Base-by-base conservation (phyloP, 2,888 invertebrate genomes). In the Corbicula japonica region DNA sequence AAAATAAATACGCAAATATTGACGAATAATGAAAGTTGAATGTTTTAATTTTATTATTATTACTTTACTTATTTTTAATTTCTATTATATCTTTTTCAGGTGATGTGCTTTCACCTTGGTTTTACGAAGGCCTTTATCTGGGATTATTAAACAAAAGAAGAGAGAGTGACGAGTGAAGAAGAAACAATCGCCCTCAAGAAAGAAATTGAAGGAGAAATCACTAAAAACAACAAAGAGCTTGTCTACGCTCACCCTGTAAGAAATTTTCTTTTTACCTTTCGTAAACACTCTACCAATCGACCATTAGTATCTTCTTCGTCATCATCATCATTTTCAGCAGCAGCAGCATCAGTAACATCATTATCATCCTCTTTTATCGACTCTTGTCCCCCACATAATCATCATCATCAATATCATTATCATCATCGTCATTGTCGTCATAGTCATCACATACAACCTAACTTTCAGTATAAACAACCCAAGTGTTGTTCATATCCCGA, bases 221-320 rank as follows among this genome's bases (percentile, higher is more conserved):
- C 18, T 18, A 46, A 46, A 18, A 46, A 46, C 46, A 21, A 21
- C 5, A 46, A 18, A 18, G 10, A 46, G 18, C 18, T 46, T 10
- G 46, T 46, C 5, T 46, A 46, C 46, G 5, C 46, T n/a, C 18
- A 10, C 18, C 87, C 90, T 84, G 91, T 74, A 54, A n/a, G 35
- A 26, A 32, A 10, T n/a, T 4, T 46, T 12, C 8, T 38, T 38
- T 38, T 38, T 12, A 12, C 8, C 41, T 12, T 38, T 38, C 41
- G n/a, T n/a, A n/a, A n/a, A n/a, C n/a, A n/a, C n/a, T n/a, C n/a
- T n/a, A n/a, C n/a, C n/a, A n/a, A n/a, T n/a, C n/a, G n/a, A n/a
- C n/a, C n/a, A n/a, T n/a, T n/a, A n/a, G n/a, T n/a, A n/a, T n/a
- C n/a, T n/a, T n/a, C n/a, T n/a, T n/a, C n/a, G n/a, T n/a, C n/a